Conservation (phyloP, 2,888 invertebrate genomes). For the Leucoptera coffeella region DNA sequence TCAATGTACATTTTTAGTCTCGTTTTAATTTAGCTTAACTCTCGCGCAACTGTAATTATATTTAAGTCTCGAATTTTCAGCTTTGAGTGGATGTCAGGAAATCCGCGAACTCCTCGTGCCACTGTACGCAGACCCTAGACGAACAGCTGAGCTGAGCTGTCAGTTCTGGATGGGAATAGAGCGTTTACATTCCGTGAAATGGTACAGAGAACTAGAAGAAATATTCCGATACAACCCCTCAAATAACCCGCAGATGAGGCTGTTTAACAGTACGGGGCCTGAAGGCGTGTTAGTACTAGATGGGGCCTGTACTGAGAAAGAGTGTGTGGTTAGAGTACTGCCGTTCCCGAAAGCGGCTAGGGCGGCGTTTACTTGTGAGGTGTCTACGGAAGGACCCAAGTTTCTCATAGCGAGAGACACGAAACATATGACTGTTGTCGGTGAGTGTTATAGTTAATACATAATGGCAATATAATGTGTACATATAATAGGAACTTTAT, state of each 20-base stretch:
- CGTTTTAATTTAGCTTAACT: no score
- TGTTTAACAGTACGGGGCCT: conserved; percentile 37
- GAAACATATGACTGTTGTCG: conserved; percentile 45
- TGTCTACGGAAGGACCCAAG: conserved; percentile 40
- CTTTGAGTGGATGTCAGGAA: no score
- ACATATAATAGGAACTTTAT: no score
- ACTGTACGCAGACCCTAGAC: conserved; percentile 35
- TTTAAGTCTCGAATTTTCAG: no score
- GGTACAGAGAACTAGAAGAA: conserved; percentile 40
- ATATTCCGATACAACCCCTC: conserved; percentile 41
- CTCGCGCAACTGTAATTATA: no score
- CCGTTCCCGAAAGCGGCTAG: conserved; percentile 29
- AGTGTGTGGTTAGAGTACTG: conserved; percentile 35
- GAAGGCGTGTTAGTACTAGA: conserved; percentile 38
- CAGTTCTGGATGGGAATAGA: conserved; percentile 41
- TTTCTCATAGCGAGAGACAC: conserved; percentile 37
- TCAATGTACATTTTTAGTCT: no score
- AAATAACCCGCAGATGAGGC: conserved; percentile 30
- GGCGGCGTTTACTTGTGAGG: conserved; percentile 36
- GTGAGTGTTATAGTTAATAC: no score
- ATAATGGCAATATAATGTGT: no score
- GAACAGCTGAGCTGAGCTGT: conserved; percentile 42
- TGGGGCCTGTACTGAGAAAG: conserved; percentile 27
- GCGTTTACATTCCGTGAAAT: conserved; percentile 41
- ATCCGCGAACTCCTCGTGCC: conserved; percentile 41